phyloP scores from a whole-genome alignment of 2,797 vertebrate species.

The Pantherophis alleghaniensis region DNA sequence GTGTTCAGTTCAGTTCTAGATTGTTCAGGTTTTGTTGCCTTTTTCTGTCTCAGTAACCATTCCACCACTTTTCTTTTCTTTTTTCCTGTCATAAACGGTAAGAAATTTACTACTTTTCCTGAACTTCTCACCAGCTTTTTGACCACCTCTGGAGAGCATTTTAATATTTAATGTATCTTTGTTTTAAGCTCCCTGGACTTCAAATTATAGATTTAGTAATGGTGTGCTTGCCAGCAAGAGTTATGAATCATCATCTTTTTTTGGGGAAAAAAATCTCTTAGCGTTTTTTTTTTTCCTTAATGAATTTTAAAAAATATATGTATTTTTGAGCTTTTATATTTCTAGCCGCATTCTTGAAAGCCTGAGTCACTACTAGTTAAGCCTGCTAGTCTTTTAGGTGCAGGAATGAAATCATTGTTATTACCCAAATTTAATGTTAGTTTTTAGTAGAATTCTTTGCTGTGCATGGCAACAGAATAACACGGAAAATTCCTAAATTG shows the following conservation, averaged over 20 bases:
- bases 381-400: not conserved
- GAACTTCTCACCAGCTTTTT: not conserved
- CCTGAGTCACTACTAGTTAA: conserved; percentile 14
- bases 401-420: not conserved
- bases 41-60: not conserved
- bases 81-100: not conserved
- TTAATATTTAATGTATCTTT: not conserved
- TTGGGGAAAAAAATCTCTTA: not conserved
- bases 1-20: too few species aligned
- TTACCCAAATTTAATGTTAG: not conserved
- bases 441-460: not conserved
- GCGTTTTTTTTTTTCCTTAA: not conserved
- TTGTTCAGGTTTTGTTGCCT: too few species aligned
- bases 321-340: not conserved
- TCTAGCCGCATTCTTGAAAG: not conserved
- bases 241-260: not conserved
- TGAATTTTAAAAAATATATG: not conserved
- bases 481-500: not conserved
- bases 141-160: not conserved
- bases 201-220: not conserved
- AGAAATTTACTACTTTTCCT: not conserved
- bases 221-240: not conserved
- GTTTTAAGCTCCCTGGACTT: not conserved
- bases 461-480: not conserved
- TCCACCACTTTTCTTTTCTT: not conserved